Base-by-base conservation (phyloP, 1,140 invertebrate species). In the Aradophagus sp. region DNA sequence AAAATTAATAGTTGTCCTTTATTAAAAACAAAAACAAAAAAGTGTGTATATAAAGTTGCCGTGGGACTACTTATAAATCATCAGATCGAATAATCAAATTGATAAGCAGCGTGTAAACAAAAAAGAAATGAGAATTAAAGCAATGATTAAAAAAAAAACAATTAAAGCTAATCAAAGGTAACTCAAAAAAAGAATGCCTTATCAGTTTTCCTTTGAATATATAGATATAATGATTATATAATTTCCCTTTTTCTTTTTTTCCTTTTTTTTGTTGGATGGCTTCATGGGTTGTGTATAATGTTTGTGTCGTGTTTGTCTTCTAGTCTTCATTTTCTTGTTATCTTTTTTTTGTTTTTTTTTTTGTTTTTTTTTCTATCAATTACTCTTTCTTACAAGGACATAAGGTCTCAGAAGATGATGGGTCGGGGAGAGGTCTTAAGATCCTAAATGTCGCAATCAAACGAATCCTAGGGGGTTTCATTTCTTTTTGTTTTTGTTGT, bases 401-500 rank as follows among this genome's bases (percentile, higher is more conserved):
- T 71, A 77, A 74, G 69, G 71, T 77, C 65, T 77, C 74, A 74
- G 52, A 67, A 72, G 45, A 72, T 75, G 76, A 53, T 75, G 65
- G 70, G 44, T 71, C 55, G 53, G 61, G 70, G 67, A 67, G 53
- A 72, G 74, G 53, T 80, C 74, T 80, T 77, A 77, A 80, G 69
- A 73, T 84, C 78, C 78, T 81, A 84, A 84, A 73, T 74, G 66
- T 82, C 76, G 77, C 70, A 61, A 76, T 81, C 75, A 63, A 80
- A 77, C 62, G 53, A 79, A 76, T 71, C 79, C 70, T 77, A 77
- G 74, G 53, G 59, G 69, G 70, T 74, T 86, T 86, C 82, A 86
- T 82, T 86, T 86, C 76, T 86, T 86, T 78, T 82, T 86, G 74
- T 93, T 95, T 87, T 95, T 95, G 85, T 93, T 94, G 79, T 93